phyloP scores from a whole-genome alignment of 2,888 invertebrate genomes.

The Aspidiotus destructor region DNA sequence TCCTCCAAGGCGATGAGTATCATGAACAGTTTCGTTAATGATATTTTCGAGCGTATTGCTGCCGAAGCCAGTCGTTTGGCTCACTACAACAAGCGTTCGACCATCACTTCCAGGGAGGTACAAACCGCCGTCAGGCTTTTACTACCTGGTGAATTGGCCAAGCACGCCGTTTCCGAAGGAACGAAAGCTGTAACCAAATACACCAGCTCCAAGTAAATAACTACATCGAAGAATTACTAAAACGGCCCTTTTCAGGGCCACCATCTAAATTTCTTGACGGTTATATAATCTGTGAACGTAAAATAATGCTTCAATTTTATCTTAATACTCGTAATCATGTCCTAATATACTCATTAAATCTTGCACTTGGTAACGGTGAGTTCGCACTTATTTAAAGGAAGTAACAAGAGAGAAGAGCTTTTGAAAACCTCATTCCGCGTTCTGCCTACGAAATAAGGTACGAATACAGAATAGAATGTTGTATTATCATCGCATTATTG shows the following conservation, averaged over 20 bases:
- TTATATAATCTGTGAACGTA: too few species aligned
- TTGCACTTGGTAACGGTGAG: too few species aligned
- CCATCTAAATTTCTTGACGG: neutral
- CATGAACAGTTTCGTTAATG: constrained; percentile 66
- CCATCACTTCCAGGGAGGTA: constrained; percentile 59
- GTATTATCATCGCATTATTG: too few species aligned
- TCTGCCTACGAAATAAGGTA: too few species aligned
- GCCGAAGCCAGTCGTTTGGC: constrained; percentile 45
- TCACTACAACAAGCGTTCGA: constrained; percentile 52
- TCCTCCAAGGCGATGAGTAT: constrained; percentile 61
- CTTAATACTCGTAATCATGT: too few species aligned
- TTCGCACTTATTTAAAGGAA: too few species aligned
- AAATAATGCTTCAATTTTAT: too few species aligned
- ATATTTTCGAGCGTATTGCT: constrained; percentile 62
- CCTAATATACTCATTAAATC: too few species aligned
- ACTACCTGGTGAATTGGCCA: constrained; percentile 61
- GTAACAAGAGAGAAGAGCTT: too few species aligned
- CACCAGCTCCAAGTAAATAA: constrained; percentile 44
- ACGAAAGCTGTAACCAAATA: constrained; percentile 55
- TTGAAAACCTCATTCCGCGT: too few species aligned
- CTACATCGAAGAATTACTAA: neutral
- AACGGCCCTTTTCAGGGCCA: constrained; percentile 7
- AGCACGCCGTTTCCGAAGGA: constrained; percentile 59
- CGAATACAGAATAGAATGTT: too few species aligned
- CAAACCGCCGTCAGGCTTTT: constrained; percentile 58